Percentiles rank a stretch among this genome's conserved stretches.
phyloP scores from a whole-genome alignment of 2,888 invertebrate genomes.

The Lasioglossum zephyrum region DNA sequence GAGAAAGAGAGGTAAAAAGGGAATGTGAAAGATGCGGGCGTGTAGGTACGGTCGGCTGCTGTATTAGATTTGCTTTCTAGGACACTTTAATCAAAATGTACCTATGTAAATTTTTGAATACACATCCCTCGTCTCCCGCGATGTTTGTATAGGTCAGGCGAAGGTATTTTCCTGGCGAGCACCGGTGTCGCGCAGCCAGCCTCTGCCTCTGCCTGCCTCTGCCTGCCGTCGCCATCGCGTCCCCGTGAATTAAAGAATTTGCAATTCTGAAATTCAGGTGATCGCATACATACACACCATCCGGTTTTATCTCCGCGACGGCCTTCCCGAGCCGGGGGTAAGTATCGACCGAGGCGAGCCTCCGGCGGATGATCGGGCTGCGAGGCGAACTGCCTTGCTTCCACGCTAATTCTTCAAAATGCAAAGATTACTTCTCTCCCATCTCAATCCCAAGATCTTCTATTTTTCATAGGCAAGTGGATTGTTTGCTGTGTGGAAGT shows the following conservation, averaged over 20 bases:
- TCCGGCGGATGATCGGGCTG: constrained; percentile 26
- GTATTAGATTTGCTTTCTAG: constrained; percentile 84
- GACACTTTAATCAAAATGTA: constrained; percentile 85
- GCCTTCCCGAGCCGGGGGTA: constrained; percentile 53
- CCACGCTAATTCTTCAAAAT: constrained; percentile 12
- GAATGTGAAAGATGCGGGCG: constrained; percentile 38
- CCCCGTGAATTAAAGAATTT: constrained; percentile 84
- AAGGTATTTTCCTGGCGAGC: constrained; percentile 82
- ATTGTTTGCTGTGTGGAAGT: not conserved
- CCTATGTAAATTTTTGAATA: constrained; percentile 85
- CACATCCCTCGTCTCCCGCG: constrained; percentile 82
- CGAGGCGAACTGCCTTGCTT: constrained; percentile 13
- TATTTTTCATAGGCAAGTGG: not conserved
- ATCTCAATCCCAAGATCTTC: not conserved
- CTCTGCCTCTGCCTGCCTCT: constrained; percentile 62
- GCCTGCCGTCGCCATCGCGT: constrained; percentile 70
- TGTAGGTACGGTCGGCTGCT: constrained; percentile 61
- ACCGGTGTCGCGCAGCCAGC: constrained; percentile 50
- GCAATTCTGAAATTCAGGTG: constrained; percentile 83
- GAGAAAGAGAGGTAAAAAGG: not conserved
- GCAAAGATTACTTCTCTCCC: not conserved
- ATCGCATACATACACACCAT: constrained; percentile 74
- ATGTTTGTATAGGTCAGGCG: constrained; percentile 84
- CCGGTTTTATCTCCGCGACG: constrained; percentile 67
- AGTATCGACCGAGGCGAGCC: constrained; percentile 66